Base-by-base conservation (phyloP, 2,113 vertebrate genomes). In the Rhipidura dahli region DNA sequence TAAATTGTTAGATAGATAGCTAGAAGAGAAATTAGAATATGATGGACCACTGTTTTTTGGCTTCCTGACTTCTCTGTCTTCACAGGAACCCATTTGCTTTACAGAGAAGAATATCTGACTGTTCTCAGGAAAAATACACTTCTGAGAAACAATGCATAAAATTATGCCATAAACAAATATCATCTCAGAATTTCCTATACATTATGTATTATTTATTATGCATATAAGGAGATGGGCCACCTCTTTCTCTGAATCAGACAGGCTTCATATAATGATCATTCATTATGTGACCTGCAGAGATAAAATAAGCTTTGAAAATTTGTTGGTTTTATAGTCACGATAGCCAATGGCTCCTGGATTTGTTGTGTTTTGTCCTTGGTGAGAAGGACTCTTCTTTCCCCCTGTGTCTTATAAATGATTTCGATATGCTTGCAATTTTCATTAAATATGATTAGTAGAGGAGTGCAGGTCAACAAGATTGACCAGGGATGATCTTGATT, bases 401-500 rank as follows among this genome's bases (percentile, higher is more conserved):
- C 11, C 31, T 42, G 9, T 37, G 39, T 50, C 47, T 39, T 63
- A 33, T 11, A 83, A 83, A 70, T 56, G 22, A 47, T 69, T 92
- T 90, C 50, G 19, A 81, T 73, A 75, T 28, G 60, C 39, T 51
- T 87, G 47, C 51, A 90, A 64, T 90, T 92, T 94, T 91, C 73
- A 95, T 92, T 86, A 92, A 80, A 78, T 75, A 21, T 64, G 54
- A 90, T 93, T 93, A 93, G 78, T 3, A 54, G 45, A 87, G 45
- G 57, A 69, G 63, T 37, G 54, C 31, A 35, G 77, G 78, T 88
- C 84, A 95, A 95, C 59, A 73, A 72, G 86, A 90, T 73, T 89
- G 82, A 81, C 82, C 90, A 80, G 51, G 39, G 63, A 56, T 89
- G 89, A 87, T 91, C 87, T 76, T 83, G 57, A 73, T 77, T 86